Evolutionary conservation across 2,113 vertebrate species (phyloP).

Genomic region (Gasterosteus aculeatus): DNA sequence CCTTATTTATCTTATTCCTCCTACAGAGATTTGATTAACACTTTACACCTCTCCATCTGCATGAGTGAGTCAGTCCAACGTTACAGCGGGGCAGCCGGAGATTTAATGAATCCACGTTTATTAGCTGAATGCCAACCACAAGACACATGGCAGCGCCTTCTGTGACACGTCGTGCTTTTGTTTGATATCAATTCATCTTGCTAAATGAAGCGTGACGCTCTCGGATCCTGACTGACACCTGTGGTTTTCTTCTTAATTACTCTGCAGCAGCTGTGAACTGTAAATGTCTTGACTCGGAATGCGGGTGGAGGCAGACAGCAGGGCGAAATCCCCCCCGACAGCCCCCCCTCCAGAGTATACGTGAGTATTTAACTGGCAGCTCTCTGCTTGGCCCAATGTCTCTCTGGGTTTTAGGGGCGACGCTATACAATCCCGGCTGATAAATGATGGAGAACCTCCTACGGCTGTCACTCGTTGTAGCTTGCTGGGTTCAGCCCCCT

Average conservation of each 20-base stretch:
- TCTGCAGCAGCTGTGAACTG: neutral
- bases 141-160: conserved; percentile 22
- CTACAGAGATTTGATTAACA: neutral
- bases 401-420: neutral
- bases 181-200: conserved; percentile 43
- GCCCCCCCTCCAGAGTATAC: neutral
- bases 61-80: neutral
- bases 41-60: neutral
- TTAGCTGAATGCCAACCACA: conserved; percentile 19
- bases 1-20: conserved; percentile 7
- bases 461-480: conserved; percentile 13
- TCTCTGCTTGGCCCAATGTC: conserved; percentile 13
- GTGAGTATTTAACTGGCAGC: conserved; percentile 19
- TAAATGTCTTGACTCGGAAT: conserved; percentile 7
- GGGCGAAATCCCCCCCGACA: neutral
- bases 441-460: conserved; percentile 30
- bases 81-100: neutral
- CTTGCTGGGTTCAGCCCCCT: neutral
- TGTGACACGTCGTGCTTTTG: conserved; percentile 37
- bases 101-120: conserved; percentile 42
- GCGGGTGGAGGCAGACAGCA: neutral
- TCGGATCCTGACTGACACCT: neutral
- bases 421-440: conserved; percentile 6
- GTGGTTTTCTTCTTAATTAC: conserved; percentile 31
- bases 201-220: conserved; percentile 33